Evolutionary conservation across 2,888 invertebrate species (phyloP), one percentile per base, ranked within the genome.

Genomic region (Clunio marinus): DNA sequence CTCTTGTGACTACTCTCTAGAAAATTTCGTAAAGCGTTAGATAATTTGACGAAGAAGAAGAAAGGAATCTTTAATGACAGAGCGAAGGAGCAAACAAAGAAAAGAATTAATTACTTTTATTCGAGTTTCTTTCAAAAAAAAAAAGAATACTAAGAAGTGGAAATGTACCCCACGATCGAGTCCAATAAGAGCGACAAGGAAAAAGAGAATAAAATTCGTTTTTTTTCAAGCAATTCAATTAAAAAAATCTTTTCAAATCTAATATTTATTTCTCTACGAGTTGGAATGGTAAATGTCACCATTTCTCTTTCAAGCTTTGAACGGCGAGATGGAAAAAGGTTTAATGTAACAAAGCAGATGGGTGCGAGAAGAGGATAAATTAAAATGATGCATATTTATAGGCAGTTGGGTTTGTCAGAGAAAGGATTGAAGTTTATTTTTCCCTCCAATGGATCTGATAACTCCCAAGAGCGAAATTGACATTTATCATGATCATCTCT

Each of bases 231-330:
- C 51, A 51, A 51, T 51, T 51, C 51, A 51, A 51, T 51, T 51
- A 51, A 51, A n/a, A 32, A 51, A 51, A 51, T 51, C 51, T 51
- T 51, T 51, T 51, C 51, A 51, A 51, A 51, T 51, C 51, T 51
- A 51, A 51, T 51, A 51, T 51, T 51, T 51, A 51, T 51, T 51
- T 51, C 51, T n/a, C 17, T 51, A 20, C 51, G 51, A 51, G 20
- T 51, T 17, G 20, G 7, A 51, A 51, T 51, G 51, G 51, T 17
- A 51, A 51, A 51, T 51, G 51, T 51, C 51, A 51, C 51, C n/a
- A 51, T 51, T 51, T 22, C 51, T 17, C 41, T 41, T n/a, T 32
- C 3, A n/a, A 4, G 2, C 7, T 8, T 4, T 8, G 51, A 8
- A 51, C 17, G n/a, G n/a, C n/a, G n/a, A n/a, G 20, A 20, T 20